Evolutionary conservation across 1,140 invertebrate species (phyloP), one percentile per base, ranked within the genome.

Genomic region (Diorhabda elongata): DNA sequence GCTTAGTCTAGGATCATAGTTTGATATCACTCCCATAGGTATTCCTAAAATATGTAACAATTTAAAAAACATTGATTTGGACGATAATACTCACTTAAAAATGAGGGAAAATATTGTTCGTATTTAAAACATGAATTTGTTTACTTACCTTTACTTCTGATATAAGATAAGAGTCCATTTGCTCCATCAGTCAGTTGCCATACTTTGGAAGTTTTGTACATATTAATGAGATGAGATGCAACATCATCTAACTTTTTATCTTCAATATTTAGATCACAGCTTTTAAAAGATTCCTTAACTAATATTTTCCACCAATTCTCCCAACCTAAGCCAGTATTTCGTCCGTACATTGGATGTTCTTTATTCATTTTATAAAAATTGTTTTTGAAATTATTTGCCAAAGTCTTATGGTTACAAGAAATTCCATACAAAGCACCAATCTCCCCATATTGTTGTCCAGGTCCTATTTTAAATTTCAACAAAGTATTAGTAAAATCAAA

Each of bases 401-500:
- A 76, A 66, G 83, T 81, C 6, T 85, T 78, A 9, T 82, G 81
- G 71, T 90, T 86, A 66, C 85, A 84, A 52, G 85, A 75, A 7
- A 92, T 81, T 2, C 92, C 93, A 79, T 91, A 86, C 56, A 87
- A 82, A 0, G 82, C 81, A 2, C 88, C 92, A 61, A 91, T 84
- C 71, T 87, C 83, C 2, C 86, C 84, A 81, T 96, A 96, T 74
- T 91, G 87, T 66, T 90, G 83, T 61, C 89, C 91, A n/a, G 92
- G 86, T 61, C 87, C 83, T 3, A 86, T 84, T 42, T 84, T 82
- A 74, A 92, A 90, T 77, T 87, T 88, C 42, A 96, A 79, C 58
- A 96, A 79, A 0, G 94, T 96, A 69, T 92, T 91, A 5, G 92
- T 96, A 8, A 93, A 89, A 82, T 96, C 94, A 78, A 97, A 94